Evolutionary conservation across 2,797 vertebrate genomes (phyloP).

Genomic region (Ctenopoma multispine): DNA sequence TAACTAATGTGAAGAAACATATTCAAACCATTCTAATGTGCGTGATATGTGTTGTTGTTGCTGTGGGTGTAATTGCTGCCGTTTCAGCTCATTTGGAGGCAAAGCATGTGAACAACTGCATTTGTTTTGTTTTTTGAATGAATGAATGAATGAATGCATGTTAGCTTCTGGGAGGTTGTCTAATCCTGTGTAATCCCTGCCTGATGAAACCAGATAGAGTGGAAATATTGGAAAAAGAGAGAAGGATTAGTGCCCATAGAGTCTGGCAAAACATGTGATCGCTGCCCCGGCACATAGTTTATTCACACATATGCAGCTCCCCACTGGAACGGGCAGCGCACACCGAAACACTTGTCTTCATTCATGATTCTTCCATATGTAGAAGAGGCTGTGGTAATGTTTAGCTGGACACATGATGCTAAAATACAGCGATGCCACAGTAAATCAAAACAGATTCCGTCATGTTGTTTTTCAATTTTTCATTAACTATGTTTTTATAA

Average conservation of each 20-base stretch:
- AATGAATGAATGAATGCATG: constrained; percentile 81
- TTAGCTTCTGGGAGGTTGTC: constrained; percentile 71
- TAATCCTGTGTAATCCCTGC: constrained; percentile 85
- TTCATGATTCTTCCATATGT: constrained; percentile 48
- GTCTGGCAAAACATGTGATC: constrained; percentile 69
- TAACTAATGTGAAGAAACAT: neutral
- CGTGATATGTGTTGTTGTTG: neutral
- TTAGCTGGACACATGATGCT: neutral
- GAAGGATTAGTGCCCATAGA: too few relatives aligned
- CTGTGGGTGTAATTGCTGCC: constrained; percentile 17
- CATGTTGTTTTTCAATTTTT: neutral
- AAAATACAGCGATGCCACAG: too few relatives aligned
- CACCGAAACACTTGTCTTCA: constrained; percentile 25
- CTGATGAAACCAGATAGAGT: constrained; percentile 84
- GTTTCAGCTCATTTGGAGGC: constrained; percentile 43
- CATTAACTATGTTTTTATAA: neutral
- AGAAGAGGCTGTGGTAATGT: neutral
- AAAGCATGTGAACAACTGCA: constrained; percentile 57
- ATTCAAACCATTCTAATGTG: neutral
- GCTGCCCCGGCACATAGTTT: constrained; percentile 61
- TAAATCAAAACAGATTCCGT: neutral
- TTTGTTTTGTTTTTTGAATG: constrained; percentile 76
- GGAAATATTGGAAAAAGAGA: constrained; percentile 69
- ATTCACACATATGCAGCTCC: constrained; percentile 66
- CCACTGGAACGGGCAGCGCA: constrained; percentile 29